Evolutionary conservation across 2,113 vertebrate genomes (phyloP).

Genomic region (Tupaia tana): DNA sequence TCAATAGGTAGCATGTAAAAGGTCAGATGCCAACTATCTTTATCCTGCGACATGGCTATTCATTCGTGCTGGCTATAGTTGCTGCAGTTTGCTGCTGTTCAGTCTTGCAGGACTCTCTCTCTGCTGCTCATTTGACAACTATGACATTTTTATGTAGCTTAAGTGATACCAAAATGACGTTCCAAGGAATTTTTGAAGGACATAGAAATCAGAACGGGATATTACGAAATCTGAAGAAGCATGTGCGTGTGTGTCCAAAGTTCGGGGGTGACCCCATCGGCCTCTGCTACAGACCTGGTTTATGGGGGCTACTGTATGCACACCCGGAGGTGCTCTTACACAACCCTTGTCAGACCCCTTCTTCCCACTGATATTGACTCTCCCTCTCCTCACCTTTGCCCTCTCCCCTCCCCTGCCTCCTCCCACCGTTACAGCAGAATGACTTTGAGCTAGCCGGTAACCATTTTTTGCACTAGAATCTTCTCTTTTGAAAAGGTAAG

Average conservation of each 20-base stretch:
- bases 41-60: not conserved
- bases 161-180: not conserved
- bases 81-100: not conserved
- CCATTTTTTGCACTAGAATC: not conserved
- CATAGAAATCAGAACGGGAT: not conserved
- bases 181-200: not conserved
- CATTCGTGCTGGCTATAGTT: not conserved
- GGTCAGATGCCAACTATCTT: conserved; percentile 39
- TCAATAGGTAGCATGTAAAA: conserved; percentile 10
- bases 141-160: not conserved
- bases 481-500: conserved; percentile 24
- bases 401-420: not conserved
- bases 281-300: not conserved
- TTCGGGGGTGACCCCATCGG: too few species aligned
- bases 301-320: not conserved
- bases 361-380: not conserved
- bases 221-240: not conserved
- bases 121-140: not conserved
- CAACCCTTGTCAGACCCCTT: too few species aligned
- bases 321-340: not conserved
- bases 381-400: not conserved
- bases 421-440: not conserved
- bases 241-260: not conserved
- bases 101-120: not conserved
- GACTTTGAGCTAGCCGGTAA: not conserved